Conservation (phyloP, 2,888 invertebrate species). For the Abrostola triplasia region DNA sequence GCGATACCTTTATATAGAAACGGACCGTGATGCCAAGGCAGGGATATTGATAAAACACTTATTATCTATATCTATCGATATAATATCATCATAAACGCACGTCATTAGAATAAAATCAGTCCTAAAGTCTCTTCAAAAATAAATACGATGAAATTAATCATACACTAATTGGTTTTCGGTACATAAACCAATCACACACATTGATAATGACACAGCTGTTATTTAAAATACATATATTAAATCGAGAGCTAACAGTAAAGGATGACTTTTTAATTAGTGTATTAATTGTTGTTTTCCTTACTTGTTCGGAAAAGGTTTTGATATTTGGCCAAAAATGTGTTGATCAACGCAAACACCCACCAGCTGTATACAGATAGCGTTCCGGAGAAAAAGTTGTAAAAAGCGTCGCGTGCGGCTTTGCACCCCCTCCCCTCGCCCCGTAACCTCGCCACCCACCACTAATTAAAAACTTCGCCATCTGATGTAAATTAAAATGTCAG, state of each 20-base stretch:
- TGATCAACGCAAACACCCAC: slow-evolving; percentile 38
- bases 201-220: background rate
- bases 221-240: background rate
- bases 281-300: slow-evolving; percentile 18
- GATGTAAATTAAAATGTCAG: slow-evolving; percentile 71
- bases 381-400: slow-evolving; percentile 61
- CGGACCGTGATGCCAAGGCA: slow-evolving; percentile 7
- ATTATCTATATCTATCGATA: slow-evolving; percentile 18
- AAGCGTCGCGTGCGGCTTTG: slow-evolving; percentile 61
- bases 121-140: slow-evolving; percentile 6
- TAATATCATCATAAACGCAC: slow-evolving; percentile 15
- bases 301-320: slow-evolving; percentile 6
- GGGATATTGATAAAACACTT: slow-evolving; percentile 11
- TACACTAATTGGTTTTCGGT: background rate
- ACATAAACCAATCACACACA: background rate
- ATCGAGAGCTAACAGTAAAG: background rate
- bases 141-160: too few species aligned
- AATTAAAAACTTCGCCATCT: slow-evolving; percentile 79
- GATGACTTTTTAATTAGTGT: background rate
- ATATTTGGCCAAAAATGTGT: slow-evolving; percentile 16
- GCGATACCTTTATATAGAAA: slow-evolving; percentile 10
- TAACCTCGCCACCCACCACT: slow-evolving; percentile 59
- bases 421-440: slow-evolving; percentile 27
- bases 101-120: slow-evolving; percentile 18
- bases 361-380: slow-evolving; percentile 36